Evolutionary conservation across 2,888 invertebrate species (phyloP).

Genomic region (Scrobipalpa atriplicella): DNA sequence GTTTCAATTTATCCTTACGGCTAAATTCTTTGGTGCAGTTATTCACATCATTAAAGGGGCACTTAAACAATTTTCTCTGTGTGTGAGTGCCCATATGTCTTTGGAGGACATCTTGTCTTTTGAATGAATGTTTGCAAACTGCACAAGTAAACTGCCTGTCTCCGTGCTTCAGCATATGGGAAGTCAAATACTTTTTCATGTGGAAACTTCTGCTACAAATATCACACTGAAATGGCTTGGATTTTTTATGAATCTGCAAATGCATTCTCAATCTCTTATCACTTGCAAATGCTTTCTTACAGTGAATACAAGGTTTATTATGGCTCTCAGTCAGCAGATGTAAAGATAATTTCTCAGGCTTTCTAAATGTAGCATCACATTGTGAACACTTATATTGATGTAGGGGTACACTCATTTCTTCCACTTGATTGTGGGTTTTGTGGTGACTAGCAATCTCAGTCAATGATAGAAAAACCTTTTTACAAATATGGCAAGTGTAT

Average conservation of each 20-base stretch:
- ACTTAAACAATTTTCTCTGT: constrained; percentile 82
- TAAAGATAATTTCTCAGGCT: constrained; percentile 84
- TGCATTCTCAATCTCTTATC: constrained; percentile 86
- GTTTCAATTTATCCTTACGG: constrained; percentile 84
- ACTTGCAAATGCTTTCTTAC: constrained; percentile 84
- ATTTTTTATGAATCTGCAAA: constrained; percentile 83
- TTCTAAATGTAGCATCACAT: constrained; percentile 86
- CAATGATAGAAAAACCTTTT: constrained; percentile 79
- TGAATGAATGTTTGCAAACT: constrained; percentile 83
- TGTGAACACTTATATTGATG: constrained; percentile 70
- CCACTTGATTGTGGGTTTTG: constrained; percentile 72
- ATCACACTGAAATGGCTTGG: constrained; percentile 76
- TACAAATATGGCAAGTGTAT: constrained; percentile 85
- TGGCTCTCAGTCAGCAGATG: constrained; percentile 86
- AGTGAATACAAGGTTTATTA: constrained; percentile 84
- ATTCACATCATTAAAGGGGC: constrained; percentile 83
- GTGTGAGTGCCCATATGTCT: constrained; percentile 86
- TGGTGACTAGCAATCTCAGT: constrained; percentile 85
- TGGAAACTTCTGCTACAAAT: constrained; percentile 85
- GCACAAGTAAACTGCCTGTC: constrained; percentile 79
- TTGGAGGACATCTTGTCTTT: constrained; percentile 85
- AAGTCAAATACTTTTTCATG: constrained; percentile 85
- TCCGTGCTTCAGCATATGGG: constrained; percentile 85
- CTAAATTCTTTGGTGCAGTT: constrained; percentile 86
- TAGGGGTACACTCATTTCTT: constrained; percentile 42